Evolutionary conservation across 2,888 invertebrate species (phyloP), one percentile per base, ranked within the genome.

Genomic region (Oeneis ivallda): DNA sequence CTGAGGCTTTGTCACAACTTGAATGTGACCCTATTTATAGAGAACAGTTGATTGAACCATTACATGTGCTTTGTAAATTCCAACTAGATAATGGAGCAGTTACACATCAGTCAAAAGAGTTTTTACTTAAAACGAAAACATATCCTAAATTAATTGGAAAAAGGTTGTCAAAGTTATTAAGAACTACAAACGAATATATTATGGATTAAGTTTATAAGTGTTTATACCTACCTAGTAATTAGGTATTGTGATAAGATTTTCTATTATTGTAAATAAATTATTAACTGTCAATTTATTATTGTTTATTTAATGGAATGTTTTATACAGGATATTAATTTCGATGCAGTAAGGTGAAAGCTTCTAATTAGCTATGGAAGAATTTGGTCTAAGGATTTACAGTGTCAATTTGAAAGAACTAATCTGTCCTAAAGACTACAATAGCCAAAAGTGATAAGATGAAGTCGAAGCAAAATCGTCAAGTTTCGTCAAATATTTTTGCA

Each of bases 81-180:
- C 98, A 98, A 81, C 85, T 98, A 66, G 93, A 95, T 73, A 97
- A 98, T 89, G 98, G 98, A 11, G 98, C 98, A 41, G 97, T 98
- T 0, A 96, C 96, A 49, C 98, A 98, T 86, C 96, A 98, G 78
- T 98, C 98, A 74, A 98, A 97, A 87, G 97, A 98, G 81, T 97
- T 94, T 88, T 93, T 96, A 72, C 94, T 98, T 63, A 96, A 95
- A 86, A 96, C 95, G 72, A 95, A 95, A 78, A 93, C 93, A 72
- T 96, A 96, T 89, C 96, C 96, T 1, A 96, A 96, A 81, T 87
- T 95, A 65, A 95, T 96, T 76, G 96, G 96, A 1, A 96, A 95
- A 84, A 90, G 96, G 74, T 89, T 97, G 73, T 90, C 91, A n/a
- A 89, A 85, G 74, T 77, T 92, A 70, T 74, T 92, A 53, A 83